A percentile compares a stretch with the other conserved stretches of the same genome.
These are phyloP conservation scores for Drosophila testacea DNA, from an alignment of 2,888 invertebrate species.

Conservation along the genomic window DNA sequence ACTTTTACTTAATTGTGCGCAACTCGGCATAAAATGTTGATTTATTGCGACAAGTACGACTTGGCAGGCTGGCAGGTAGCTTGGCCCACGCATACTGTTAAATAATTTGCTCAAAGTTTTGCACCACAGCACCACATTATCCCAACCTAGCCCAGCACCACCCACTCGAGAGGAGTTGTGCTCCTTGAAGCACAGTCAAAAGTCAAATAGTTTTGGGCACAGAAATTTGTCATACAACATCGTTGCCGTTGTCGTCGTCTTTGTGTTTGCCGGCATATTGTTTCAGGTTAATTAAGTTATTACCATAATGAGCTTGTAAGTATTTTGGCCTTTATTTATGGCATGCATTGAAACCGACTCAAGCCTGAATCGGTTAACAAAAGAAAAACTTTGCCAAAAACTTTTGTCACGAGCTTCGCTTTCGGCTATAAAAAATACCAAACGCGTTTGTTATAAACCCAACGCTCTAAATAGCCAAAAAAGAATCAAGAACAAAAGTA, in stretches of 20 bases:
- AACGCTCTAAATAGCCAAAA: constrained; percentile 13
- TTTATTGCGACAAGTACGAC: constrained; percentile 76
- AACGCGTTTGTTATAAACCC: constrained; percentile 68
- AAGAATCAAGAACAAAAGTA: constrained; percentile 15
- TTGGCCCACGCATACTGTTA: constrained; percentile 42
- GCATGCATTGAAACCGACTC: constrained; percentile 57
- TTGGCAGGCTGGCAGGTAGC: constrained; percentile 27
- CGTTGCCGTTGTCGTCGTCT: constrained; percentile 32
- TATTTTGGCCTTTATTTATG: constrained; percentile 73
- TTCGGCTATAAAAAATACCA: constrained; percentile 44
- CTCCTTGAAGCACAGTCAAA: constrained; percentile 68
- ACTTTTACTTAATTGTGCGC: constrained; percentile 82
- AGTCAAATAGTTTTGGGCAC: constrained; percentile 82
- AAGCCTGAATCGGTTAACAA: constrained; percentile 42
- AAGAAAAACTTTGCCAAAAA: constrained; percentile 44
- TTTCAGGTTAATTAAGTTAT: constrained; percentile 81
- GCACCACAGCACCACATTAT: not conserved
- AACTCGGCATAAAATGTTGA: constrained; percentile 83
- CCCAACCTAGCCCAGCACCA: not conserved
- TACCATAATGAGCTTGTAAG: constrained; percentile 80
- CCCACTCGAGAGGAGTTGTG: constrained; percentile 12
- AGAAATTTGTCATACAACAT: constrained; percentile 82
- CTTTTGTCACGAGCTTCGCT: constrained; percentile 51
- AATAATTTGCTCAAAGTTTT: constrained; percentile 47
- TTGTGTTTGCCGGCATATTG: constrained; percentile 70